These are phyloP conservation scores for Eupleurogrammus muticus DNA, from an alignment of 2,797 vertebrate genomes.

Conservation along the genomic window DNA sequence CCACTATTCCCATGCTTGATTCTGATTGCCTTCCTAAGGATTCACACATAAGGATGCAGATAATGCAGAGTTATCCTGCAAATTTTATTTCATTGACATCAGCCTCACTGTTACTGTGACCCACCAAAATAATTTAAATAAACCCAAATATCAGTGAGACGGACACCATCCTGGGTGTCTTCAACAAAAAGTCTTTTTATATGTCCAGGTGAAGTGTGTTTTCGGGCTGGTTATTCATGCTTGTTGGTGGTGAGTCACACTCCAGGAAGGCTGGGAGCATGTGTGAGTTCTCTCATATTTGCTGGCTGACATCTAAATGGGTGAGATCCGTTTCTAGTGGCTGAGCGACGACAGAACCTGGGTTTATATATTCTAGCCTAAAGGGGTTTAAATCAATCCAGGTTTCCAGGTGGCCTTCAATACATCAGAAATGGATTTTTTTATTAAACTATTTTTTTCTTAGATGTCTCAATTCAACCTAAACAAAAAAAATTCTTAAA, in stretches of 20 bases:
- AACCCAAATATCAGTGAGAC: conserved; percentile 8
- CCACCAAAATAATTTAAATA: neutral
- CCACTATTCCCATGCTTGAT: neutral
- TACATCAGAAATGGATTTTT: neutral
- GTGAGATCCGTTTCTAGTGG: conserved; percentile 40
- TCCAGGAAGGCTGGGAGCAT: conserved; percentile 53
- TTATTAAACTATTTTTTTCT: neutral
- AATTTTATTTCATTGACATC: neutral
- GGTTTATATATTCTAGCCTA: conserved; percentile 3
- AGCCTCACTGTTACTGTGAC: neutral
- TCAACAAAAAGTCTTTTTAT: conserved; percentile 18
- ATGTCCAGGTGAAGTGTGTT: conserved; percentile 34
- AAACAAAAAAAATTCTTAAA: neutral
- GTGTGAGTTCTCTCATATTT: conserved; percentile 64
- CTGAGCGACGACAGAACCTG: neutral
- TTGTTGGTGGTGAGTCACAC: conserved; percentile 64
- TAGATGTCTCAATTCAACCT: conserved; percentile 6
- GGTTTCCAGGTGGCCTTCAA: too few species aligned
- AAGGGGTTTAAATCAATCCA: neutral
- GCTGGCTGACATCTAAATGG: conserved; percentile 51
- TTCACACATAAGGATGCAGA: neutral
- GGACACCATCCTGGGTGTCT: neutral
- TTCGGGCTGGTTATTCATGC: conserved; percentile 49
- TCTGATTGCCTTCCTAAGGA: neutral
- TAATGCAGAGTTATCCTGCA: neutral